Evolutionary conservation across 2,888 invertebrate genomes (phyloP).

Genomic region (Mycalesis mineus): DNA sequence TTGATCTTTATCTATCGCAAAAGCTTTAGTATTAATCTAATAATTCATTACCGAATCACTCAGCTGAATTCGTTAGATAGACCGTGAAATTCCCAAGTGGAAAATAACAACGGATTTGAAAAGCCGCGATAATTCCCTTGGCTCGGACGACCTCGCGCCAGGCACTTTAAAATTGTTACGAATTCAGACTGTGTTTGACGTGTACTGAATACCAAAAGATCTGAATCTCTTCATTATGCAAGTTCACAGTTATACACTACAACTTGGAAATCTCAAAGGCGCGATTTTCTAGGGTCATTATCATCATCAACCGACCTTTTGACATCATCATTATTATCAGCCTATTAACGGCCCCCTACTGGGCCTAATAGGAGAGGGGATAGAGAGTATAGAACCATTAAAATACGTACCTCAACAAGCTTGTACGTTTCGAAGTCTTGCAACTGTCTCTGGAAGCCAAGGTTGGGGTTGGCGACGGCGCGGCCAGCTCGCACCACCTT

Average conservation of each 20-base stretch:
- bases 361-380: too few relatives aligned
- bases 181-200: background rate
- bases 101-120: background rate
- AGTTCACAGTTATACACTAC: too few relatives aligned
- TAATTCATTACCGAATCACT: background rate
- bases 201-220: background rate
- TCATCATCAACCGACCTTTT: too few relatives aligned
- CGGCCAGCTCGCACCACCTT: constrained; percentile 95
- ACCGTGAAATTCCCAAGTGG: background rate
- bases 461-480: constrained; percentile 96
- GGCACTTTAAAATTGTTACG: background rate
- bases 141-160: background rate
- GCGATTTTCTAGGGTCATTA: too few relatives aligned
- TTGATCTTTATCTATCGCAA: too few relatives aligned
- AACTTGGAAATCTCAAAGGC: too few relatives aligned
- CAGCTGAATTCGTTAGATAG: background rate
- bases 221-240: background rate
- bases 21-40: background rate
- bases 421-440: constrained; percentile 92
- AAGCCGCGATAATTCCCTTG: background rate
- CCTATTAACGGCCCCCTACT: too few relatives aligned
- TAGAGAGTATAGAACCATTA: too few relatives aligned
- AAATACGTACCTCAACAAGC: constrained; percentile 82
- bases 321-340: too few relatives aligned
- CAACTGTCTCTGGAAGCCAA: constrained; percentile 95